Conservation (phyloP, 2,888 invertebrate genomes). For the Escarpia spicata region DNA sequence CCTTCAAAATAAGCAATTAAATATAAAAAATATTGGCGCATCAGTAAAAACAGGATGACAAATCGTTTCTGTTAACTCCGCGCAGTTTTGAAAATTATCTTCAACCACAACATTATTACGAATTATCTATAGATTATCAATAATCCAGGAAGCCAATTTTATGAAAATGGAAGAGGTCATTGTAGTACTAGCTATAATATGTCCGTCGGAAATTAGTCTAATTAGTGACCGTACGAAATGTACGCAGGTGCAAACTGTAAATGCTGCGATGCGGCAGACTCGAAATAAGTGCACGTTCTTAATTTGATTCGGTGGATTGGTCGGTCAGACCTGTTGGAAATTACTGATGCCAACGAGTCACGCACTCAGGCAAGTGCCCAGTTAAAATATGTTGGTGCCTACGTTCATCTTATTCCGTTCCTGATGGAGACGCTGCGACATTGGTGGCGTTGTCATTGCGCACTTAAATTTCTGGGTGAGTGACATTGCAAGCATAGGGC, state of each 20-base stretch:
- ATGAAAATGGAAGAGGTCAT: background rate
- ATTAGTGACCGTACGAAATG: background rate
- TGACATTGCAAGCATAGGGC: background rate
- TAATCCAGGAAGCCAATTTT: background rate
- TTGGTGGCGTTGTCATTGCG: background rate
- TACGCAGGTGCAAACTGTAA: background rate
- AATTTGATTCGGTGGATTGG: background rate
- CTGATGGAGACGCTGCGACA: background rate
- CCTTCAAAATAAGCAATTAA: no score
- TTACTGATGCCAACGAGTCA: background rate
- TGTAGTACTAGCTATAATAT: background rate
- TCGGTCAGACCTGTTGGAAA: background rate
- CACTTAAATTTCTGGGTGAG: background rate
- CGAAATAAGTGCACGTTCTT: background rate
- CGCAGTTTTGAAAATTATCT: background rate
- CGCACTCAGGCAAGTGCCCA: background rate
- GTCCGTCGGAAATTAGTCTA: background rate
- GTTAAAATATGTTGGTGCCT: background rate
- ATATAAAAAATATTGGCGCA: no score
- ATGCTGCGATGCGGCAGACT: background rate
- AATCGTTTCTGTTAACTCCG: background rate
- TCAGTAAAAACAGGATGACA: no score
- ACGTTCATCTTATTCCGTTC: background rate
- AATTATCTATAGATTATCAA: background rate
- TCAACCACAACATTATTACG: background rate